Percentiles rank a stretch among this genome's conserved stretches.
phyloP scores from a whole-genome alignment of 2,888 invertebrate genomes.

The Brassicogethes aeneus region DNA sequence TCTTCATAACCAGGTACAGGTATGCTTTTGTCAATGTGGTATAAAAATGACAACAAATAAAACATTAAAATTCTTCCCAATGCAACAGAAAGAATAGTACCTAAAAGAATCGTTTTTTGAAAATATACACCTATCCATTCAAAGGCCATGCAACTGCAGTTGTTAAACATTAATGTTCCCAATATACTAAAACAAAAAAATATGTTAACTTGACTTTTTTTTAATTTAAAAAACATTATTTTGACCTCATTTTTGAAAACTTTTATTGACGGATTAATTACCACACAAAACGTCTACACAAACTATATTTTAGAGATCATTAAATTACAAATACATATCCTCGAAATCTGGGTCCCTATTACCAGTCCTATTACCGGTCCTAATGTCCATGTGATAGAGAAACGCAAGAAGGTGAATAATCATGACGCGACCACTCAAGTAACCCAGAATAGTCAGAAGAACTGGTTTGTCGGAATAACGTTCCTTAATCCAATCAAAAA shows the following conservation, averaged over 20 bases:
- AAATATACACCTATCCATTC: neutral
- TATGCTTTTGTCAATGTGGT: neutral
- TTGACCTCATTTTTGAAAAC: too few species aligned
- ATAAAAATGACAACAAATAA: neutral
- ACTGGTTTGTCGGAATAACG: constrained; percentile 19
- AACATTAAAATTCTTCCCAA: neutral
- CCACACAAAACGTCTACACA: too few species aligned
- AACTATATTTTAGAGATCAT: too few species aligned
- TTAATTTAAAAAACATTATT: too few species aligned
- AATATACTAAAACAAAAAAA: neutral
- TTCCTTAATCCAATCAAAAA: constrained; percentile 26
- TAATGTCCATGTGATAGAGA: constrained; percentile 34
- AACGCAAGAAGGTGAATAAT: constrained; percentile 33
- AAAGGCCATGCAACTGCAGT: neutral
- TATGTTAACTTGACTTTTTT: too few species aligned
- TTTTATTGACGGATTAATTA: too few species aligned
- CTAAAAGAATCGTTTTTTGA: neutral
- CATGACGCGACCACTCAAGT: constrained; percentile 31
- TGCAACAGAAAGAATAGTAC: too few species aligned
- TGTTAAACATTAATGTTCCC: neutral
- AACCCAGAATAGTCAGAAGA: constrained; percentile 26
- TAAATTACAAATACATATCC: neutral
- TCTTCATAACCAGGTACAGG: too few species aligned
- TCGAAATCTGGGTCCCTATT: neutral
- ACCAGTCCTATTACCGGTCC: constrained; percentile 12